These are phyloP conservation scores for Pomacea maculata DNA, from an alignment of 1,140 invertebrate species.

Conservation along the genomic window DNA sequence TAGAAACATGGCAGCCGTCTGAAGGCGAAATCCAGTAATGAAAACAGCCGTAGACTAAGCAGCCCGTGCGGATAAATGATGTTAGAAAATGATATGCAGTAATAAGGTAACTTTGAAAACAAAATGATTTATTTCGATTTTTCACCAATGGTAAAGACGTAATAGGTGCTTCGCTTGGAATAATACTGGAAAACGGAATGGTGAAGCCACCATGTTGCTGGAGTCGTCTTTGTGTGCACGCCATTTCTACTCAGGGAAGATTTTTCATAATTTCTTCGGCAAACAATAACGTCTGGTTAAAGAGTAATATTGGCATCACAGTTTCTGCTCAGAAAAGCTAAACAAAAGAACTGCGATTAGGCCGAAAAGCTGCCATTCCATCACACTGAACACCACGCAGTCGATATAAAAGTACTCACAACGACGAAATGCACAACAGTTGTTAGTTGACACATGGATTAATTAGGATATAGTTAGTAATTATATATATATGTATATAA, in stretches of 20 bases:
- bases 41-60: slow-evolving; percentile 19
- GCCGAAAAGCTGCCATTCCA: too few species aligned
- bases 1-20: slow-evolving; percentile 47
- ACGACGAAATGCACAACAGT: not conserved
- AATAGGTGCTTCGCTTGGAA: not conserved
- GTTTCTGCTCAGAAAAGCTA: too few species aligned
- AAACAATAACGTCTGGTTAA: not conserved
- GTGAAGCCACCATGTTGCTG: not conserved
- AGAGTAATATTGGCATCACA: not conserved
- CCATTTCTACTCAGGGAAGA: not conserved
- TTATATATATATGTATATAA: too few species aligned
- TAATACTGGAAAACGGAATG: not conserved
- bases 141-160: too few species aligned
- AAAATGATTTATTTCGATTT: too few species aligned
- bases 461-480: not conserved
- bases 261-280: not conserved
- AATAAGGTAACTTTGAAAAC: not conserved
- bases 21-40: slow-evolving; percentile 25
- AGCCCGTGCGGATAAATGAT: not conserved
- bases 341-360: not conserved
- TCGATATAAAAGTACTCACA: not conserved
- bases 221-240: not conserved
- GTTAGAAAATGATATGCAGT: slow-evolving; percentile 1
- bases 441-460: not conserved
- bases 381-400: not conserved